Percentiles rank a stretch among this genome's conserved stretches.
Conservation (phyloP, 2,888 invertebrate genomes). For the Volucella zonaria region DNA sequence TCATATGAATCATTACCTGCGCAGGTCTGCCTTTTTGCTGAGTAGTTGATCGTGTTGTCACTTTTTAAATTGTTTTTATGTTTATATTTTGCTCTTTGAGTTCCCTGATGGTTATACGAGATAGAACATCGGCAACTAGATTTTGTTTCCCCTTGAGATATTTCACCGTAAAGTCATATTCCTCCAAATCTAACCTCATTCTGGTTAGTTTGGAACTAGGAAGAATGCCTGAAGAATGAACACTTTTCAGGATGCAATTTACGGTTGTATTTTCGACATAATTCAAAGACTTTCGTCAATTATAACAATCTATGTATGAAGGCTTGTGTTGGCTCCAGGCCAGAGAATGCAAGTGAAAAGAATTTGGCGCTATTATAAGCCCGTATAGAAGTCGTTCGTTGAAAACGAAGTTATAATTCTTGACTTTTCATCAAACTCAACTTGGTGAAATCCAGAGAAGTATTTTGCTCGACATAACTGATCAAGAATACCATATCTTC, state of each 20-base stretch:
- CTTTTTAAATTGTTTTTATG: slow-evolving; percentile 8
- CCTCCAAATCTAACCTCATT: slow-evolving; percentile 75
- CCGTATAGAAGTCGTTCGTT: slow-evolving; percentile 72
- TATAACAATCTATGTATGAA: slow-evolving; percentile 75
- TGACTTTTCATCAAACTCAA: slow-evolving; percentile 33
- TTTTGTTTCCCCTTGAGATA: slow-evolving; percentile 72
- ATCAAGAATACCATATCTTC: slow-evolving; percentile 28
- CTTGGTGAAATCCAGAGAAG: slow-evolving; percentile 54
- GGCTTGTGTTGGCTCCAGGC: slow-evolving; percentile 61
- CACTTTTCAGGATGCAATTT: slow-evolving; percentile 73
- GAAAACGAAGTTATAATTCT: slow-evolving; percentile 72
- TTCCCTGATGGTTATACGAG: slow-evolving; percentile 38
- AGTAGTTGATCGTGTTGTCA: slow-evolving; percentile 65
- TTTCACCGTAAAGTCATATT: slow-evolving; percentile 73
- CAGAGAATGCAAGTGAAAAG: slow-evolving; percentile 74
- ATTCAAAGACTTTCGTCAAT: slow-evolving; percentile 29
- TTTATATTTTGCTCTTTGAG: slow-evolving; percentile 21
- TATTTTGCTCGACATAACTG: slow-evolving; percentile 46
- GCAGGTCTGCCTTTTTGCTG: slow-evolving; percentile 52
- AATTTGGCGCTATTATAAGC: slow-evolving; percentile 71
- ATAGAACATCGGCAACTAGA: slow-evolving; percentile 60
- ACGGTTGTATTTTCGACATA: slow-evolving; percentile 41
- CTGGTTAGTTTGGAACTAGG: slow-evolving; percentile 75
- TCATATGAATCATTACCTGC: not conserved
- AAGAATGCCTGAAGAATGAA: slow-evolving; percentile 63